Evolutionary conservation across 2,113 vertebrate genomes (phyloP).

Genomic region (Cariama cristata): DNA sequence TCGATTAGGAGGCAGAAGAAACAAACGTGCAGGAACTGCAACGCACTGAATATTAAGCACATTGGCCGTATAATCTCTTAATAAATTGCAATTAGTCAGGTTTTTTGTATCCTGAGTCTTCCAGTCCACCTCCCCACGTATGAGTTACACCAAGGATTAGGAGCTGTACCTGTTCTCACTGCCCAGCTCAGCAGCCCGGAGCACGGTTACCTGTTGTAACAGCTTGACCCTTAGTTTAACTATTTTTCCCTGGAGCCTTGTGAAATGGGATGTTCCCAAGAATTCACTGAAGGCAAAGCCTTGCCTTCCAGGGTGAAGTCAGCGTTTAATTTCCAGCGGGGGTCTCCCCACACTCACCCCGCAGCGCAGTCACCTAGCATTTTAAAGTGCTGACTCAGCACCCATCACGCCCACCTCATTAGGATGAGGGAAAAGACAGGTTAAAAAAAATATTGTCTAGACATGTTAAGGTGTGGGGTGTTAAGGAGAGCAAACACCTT

Average conservation of each 20-base stretch:
- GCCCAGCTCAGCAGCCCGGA: not conserved
- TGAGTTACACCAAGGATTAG: rapidly evolving
- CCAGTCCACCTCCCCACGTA: rapidly evolving
- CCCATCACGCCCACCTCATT: rapidly evolving
- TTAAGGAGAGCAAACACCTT: not conserved
- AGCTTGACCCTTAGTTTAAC: not conserved
- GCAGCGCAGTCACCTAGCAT: rapidly evolving
- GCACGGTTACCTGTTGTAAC: rapidly evolving
- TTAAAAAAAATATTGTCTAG: not conserved
- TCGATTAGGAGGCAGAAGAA: not conserved
- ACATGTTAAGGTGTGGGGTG: rapidly evolving
- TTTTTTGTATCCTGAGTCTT: not conserved
- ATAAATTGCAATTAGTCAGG: not conserved
- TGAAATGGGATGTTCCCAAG: not conserved
- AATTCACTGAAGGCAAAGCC: not conserved
- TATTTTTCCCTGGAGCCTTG: not conserved
- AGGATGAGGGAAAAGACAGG: not conserved
- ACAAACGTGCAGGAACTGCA: not conserved
- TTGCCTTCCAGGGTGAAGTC: rapidly evolving
- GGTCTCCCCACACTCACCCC: no score
- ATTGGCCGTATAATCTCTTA: not conserved
- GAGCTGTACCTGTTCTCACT: not conserved
- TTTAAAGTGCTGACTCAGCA: not conserved
- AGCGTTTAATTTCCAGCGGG: not conserved
- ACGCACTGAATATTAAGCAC: no score